Evolutionary conservation across 1,140 invertebrate genomes (phyloP), one percentile per base, ranked within the genome.

Genomic region (Nautilus pompilius): DNA sequence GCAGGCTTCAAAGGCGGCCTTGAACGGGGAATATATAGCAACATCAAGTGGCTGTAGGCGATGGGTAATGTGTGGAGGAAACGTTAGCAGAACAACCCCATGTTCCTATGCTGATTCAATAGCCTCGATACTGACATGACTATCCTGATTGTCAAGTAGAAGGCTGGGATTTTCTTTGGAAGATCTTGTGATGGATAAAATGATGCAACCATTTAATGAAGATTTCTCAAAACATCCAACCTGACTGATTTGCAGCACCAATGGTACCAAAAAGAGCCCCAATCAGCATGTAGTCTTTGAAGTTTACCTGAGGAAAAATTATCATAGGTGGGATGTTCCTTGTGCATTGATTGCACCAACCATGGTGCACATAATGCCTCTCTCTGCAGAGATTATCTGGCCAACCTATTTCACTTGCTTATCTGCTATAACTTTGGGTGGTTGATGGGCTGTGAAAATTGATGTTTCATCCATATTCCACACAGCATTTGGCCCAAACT

Each of bases 401-500:
- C 79, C 81, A 6, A 85, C 76, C 75, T 85, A 77, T 65, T 78
- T 80, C 32, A 63, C 57, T 46, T 82, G 81, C 58, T 66, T 69
- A 36, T 79, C 74, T 26, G 85, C 32, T 5, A 68, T 65, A 58
- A 87, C 72, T 70, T 80, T 82, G 36, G 65, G 55, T 30, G 77
- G 75, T 65, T 79, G 81, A 29, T 84, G 77, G 6, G 84, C 81
- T 10, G 82, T 85, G 30, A 80, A 82, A 49, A 83, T 68, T 13
- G 84, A 84, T 5, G 80, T 85, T 70, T 85, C 85, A 69, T 86
- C 84, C 15, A 80, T 73, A 74, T 85, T 86, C 69, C 82, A 84
- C 28, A 84, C 82, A 59, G 71, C 62, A 26, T 64, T 61, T 22
- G 76, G 58, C 62, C 60, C 5, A 70, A 83, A 82, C 51, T 80